A percentile compares a stretch with the other conserved stretches of the same genome.
These are phyloP conservation scores for Triplophysa siluroides DNA, from an alignment of 2,113 vertebrate genomes.

Conservation along the genomic window DNA sequence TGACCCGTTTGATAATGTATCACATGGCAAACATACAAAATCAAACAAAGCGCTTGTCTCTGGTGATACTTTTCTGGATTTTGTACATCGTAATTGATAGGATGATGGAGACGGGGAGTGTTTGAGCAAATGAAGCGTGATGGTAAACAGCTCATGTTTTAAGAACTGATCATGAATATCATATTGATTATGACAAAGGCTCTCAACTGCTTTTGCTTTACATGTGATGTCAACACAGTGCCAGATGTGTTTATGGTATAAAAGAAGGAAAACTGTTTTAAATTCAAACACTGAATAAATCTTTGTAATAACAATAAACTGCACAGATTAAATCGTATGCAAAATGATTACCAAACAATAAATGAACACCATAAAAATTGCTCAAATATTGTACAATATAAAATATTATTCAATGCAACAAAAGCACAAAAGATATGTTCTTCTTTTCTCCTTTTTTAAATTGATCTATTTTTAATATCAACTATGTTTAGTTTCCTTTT, in stretches of 20 bases:
- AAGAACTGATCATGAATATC: neutral
- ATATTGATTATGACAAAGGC: neutral
- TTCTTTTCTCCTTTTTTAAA: no score
- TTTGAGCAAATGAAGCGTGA: neutral
- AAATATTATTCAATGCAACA: no score
- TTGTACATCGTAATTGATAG: neutral
- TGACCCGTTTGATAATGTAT: neutral
- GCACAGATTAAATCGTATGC: no score
- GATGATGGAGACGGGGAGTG: neutral
- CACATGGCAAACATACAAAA: slow-evolving; percentile 8
- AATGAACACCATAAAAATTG: no score
- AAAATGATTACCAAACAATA: no score
- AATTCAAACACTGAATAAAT: no score
- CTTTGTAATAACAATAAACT: neutral
- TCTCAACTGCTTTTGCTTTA: neutral
- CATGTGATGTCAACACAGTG: neutral
- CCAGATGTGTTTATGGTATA: neutral
- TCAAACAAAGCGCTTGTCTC: neutral
- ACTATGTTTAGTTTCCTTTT: neutral
- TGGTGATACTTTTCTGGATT: neutral
- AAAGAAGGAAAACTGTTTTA: neutral
- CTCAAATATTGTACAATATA: no score
- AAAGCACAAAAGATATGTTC: no score
- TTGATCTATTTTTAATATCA: neutral
- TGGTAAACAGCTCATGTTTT: neutral